phyloP scores from a whole-genome alignment of 2,888 invertebrate species.

The Cerceris rybyensis region DNA sequence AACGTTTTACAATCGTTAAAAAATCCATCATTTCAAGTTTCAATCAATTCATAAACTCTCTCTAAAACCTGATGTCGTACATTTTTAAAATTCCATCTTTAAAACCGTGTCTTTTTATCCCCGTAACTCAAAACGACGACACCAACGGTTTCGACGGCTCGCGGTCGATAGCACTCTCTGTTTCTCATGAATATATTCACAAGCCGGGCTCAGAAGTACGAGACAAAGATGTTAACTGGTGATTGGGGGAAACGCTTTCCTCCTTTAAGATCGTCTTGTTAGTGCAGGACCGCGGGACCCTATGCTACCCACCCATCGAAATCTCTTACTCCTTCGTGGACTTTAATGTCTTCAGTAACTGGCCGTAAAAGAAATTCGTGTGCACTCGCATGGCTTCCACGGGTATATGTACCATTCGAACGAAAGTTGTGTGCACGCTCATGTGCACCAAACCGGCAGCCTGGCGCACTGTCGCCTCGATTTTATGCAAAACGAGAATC shows the following conservation, averaged over 20 bases:
- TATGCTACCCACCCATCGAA: slow-evolving; percentile 65
- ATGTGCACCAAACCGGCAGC: slow-evolving; percentile 33
- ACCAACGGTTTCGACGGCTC: slow-evolving; percentile 54
- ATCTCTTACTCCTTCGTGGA: slow-evolving; percentile 66
- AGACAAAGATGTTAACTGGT: slow-evolving; percentile 79
- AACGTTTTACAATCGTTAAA: too few species aligned
- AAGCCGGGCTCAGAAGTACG: slow-evolving; percentile 72
- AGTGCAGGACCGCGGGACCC: slow-evolving; percentile 63
- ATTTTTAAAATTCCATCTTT: slow-evolving; percentile 5
- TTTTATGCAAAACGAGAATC: slow-evolving; percentile 65
- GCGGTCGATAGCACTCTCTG: slow-evolving; percentile 70
- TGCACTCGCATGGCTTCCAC: slow-evolving; percentile 20
- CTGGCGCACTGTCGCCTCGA: slow-evolving; percentile 48
- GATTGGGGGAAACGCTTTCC: slow-evolving; percentile 78
- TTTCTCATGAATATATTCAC: slow-evolving; percentile 79
- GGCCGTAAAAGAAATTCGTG: slow-evolving; percentile 66
- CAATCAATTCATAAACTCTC: too few species aligned
- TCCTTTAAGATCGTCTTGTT: slow-evolving; percentile 77
- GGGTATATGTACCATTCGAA: neutral
- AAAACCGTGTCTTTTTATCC: slow-evolving; percentile 21
- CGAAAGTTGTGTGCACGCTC: slow-evolving; percentile 17
- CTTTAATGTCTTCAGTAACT: slow-evolving; percentile 70
- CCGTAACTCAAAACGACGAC: slow-evolving; percentile 39
- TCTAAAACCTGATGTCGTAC: too few species aligned
- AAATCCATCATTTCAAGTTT: too few species aligned